These are phyloP conservation scores for Xenopus borealis DNA, from an alignment of 2,113 vertebrate genomes.

Conservation along the genomic window DNA sequence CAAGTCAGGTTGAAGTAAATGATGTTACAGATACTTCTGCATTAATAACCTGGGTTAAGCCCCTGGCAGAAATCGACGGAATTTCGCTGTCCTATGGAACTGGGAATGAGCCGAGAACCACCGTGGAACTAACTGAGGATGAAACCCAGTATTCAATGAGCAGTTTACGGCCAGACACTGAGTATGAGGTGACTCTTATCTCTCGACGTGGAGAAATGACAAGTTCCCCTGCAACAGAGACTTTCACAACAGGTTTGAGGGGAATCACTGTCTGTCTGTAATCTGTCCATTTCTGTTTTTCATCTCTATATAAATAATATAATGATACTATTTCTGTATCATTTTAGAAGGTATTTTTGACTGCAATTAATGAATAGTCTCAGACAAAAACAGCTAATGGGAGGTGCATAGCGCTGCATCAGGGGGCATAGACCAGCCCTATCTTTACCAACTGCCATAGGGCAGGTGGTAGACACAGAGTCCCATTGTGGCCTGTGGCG, in stretches of 20 bases:
- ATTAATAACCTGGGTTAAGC: slow-evolving; percentile 88
- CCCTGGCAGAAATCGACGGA: slow-evolving; percentile 81
- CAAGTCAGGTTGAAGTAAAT: slow-evolving; percentile 84
- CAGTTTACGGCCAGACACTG: slow-evolving; percentile 79
- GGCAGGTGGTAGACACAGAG: too few relatives aligned
- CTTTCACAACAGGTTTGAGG: slow-evolving; percentile 82
- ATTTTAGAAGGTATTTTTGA: too few relatives aligned
- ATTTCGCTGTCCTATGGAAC: slow-evolving; percentile 80
- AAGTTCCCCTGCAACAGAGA: slow-evolving; percentile 75
- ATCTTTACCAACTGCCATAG: too few relatives aligned
- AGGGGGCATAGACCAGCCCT: too few relatives aligned
- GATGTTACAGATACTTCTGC: slow-evolving; percentile 89
- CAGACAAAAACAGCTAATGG: too few relatives aligned
- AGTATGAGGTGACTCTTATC: slow-evolving; percentile 82
- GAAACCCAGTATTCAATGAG: slow-evolving; percentile 89
- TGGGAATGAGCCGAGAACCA: slow-evolving; percentile 67
- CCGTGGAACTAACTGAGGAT: slow-evolving; percentile 74
- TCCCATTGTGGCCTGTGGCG: too few relatives aligned
- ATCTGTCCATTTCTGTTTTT: background rate
- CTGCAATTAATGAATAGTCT: too few relatives aligned
- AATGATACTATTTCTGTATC: too few relatives aligned
- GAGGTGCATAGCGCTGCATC: too few relatives aligned
- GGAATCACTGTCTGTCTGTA: background rate
- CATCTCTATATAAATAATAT: too few relatives aligned
- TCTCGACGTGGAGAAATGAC: slow-evolving; percentile 74